These are phyloP conservation scores for Apeltes quadracus DNA, from an alignment of 2,113 vertebrate genomes.

Conservation along the genomic window DNA sequence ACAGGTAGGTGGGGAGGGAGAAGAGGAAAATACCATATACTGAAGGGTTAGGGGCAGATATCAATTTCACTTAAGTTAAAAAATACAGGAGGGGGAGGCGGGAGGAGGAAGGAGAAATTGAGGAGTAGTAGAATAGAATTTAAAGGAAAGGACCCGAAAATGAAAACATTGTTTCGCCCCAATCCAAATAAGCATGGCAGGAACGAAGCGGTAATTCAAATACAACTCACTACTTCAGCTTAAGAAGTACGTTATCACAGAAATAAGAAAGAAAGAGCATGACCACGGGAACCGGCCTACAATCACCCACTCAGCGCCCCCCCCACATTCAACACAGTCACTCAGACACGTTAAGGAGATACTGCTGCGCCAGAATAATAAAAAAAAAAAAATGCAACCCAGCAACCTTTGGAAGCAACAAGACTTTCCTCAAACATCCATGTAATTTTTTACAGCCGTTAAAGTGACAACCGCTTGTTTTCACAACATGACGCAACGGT, in stretches of 20 bases:
- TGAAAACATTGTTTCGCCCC: constrained; percentile 79
- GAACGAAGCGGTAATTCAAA: too few relatives aligned
- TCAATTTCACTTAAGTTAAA: constrained; percentile 28
- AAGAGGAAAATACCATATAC: constrained; percentile 34
- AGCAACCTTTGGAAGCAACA: neutral
- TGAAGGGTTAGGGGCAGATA: constrained; percentile 33
- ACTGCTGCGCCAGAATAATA: neutral
- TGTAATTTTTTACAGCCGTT: too few relatives aligned
- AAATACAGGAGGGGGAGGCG: neutral
- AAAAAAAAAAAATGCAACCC: too few relatives aligned
- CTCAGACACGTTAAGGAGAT: neutral
- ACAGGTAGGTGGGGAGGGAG: constrained; percentile 2
- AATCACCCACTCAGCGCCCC: neutral
- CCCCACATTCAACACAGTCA: neutral
- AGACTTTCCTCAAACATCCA: neutral
- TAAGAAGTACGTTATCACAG: neutral
- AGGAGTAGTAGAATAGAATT: constrained; percentile 57
- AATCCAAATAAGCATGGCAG: too few relatives aligned
- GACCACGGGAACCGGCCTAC: neutral
- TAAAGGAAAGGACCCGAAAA: constrained; percentile 52
- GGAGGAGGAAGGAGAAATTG: constrained; percentile 21
- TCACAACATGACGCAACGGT: neutral
- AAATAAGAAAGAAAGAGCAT: neutral
- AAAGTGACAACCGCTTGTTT: neutral
- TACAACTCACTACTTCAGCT: too few relatives aligned